phyloP scores from a whole-genome alignment of 2,888 invertebrate species.

The Drosophila phalerata region DNA sequence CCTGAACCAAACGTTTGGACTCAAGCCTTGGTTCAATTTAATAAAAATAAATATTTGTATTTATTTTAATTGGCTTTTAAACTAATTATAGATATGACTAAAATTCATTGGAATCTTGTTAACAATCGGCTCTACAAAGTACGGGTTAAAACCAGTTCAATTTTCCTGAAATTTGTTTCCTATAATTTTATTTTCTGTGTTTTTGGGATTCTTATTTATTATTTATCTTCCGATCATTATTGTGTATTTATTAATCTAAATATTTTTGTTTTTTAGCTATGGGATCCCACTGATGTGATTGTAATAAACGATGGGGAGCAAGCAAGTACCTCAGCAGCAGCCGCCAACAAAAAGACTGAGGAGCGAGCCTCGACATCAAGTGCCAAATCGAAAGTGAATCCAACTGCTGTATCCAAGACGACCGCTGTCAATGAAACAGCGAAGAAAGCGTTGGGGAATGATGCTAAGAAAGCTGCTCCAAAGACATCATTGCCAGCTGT shows the following conservation, averaged over 20 bases:
- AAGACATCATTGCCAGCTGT: not conserved
- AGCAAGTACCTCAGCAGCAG: not conserved
- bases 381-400: not conserved
- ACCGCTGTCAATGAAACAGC: conserved; percentile 5
- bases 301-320: conserved; percentile 22
- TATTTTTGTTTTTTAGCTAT: conserved; percentile 25
- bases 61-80: no score
- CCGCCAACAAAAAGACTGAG: not conserved
- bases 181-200: no score
- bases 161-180: no score
- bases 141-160: no score
- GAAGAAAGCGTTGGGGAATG: not conserved
- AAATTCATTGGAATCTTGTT: no score
- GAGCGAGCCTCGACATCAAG: not conserved
- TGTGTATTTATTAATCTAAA: not conserved
- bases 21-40: no score
- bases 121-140: no score
- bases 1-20: no score
- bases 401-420: not conserved
- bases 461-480: not conserved
- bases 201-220: no score
- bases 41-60: no score
- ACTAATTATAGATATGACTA: no score
- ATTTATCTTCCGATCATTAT: no score
- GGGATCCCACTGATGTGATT: conserved; percentile 17